phyloP scores from a whole-genome alignment of 1,140 invertebrate genomes.

The Archivesica marissinica region DNA sequence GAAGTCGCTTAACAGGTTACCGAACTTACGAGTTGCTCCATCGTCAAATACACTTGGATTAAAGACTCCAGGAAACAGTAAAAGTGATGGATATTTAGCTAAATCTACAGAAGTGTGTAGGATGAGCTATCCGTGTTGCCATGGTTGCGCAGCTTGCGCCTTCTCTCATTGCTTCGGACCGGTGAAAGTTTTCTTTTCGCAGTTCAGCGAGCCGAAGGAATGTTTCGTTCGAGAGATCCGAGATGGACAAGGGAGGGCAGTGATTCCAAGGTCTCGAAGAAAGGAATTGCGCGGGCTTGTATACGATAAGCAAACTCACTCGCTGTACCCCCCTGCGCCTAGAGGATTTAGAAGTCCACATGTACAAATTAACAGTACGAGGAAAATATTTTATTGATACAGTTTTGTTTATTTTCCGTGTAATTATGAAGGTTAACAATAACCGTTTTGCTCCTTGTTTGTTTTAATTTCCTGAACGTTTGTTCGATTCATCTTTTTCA shows the following conservation, averaged over 20 bases:
- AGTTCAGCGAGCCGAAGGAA: slow-evolving; percentile 31
- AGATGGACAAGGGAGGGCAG: slow-evolving; percentile 32
- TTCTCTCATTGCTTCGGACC: slow-evolving; percentile 50
- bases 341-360: neutral
- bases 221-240: slow-evolving; percentile 32
- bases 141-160: slow-evolving; percentile 46
- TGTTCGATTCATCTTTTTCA: too few relatives aligned
- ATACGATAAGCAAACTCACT: slow-evolving; percentile 56
- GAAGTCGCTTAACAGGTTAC: neutral
- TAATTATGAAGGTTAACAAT: too few relatives aligned
- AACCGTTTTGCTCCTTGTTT: too few relatives aligned
- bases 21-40: neutral
- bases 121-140: slow-evolving; percentile 50
- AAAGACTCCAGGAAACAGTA: neutral
- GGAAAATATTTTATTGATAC: slow-evolving; percentile 44
- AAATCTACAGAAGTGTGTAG: slow-evolving; percentile 38
- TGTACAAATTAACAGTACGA: neutral
- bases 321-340: slow-evolving; percentile 50
- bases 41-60: neutral
- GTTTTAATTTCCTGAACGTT: too few relatives aligned
- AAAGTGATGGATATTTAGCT: neutral
- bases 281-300: slow-evolving; percentile 51
- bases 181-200: slow-evolving; percentile 46
- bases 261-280: slow-evolving; percentile 29
- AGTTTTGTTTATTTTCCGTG: too few relatives aligned